Evolutionary conservation across 1,140 invertebrate genomes (phyloP), one percentile per base, ranked within the genome.

Genomic region (Heliconius hermathena): DNA sequence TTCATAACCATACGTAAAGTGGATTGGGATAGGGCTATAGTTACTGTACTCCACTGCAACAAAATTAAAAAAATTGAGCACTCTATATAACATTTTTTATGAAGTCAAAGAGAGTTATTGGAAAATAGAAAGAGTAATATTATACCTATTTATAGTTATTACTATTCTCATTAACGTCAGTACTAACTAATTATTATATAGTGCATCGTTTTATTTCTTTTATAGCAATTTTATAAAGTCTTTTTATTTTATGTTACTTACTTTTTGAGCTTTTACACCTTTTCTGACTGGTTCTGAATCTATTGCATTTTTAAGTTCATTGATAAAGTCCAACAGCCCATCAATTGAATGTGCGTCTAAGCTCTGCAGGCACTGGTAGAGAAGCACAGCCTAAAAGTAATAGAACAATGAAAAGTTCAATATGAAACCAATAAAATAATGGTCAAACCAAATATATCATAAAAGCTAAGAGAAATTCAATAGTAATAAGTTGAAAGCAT

Each of bases 11-110:
- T 94, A 85, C 97, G 97, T 29, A 99, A 93, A 49, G 96, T 96
- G 74, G 96, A 96, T 89, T 98, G 96, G 75, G 97, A 96, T 72
- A 98, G 94, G 86, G 97, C 96, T 86, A 99, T 91, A 84, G 97
- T 98, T 83, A 99, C 97, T 79, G 97, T 98, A 81, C 97, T 98
- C 98, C 98, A 99, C 98, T 99, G 93, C 41, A 96, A 96, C 82
- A 84, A 89, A 38, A 26, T 66, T 13, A 36, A 6, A 36, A 36
- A 36, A 1, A 1, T 4, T 16, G 20, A 60, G 22, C 9, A 60
- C n/a, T 60, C n/a, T 22, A 60, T 11, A 22, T n/a, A 26, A 22
- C 20, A 54, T 54, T 18, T 54, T 54, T 54, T 8, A 2, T 54
- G 52, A 2, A 18, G 52, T 8, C 3, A 54, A 54, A 54, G 41